Conservation (phyloP, 2,113 vertebrate genomes). For the Myiopsitta monachus region DNA sequence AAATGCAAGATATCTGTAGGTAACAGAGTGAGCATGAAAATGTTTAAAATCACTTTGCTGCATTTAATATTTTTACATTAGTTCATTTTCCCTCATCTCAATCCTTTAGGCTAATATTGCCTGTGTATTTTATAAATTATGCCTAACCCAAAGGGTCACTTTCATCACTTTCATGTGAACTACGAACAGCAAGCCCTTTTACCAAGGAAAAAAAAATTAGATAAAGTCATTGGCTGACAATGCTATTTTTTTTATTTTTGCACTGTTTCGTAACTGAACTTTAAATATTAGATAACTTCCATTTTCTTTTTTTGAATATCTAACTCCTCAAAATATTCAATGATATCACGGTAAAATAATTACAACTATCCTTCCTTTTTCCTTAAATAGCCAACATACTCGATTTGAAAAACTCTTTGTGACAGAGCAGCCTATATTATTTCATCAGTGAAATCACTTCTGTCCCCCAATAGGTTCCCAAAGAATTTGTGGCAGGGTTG, state of each 20-base stretch:
- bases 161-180: neutral
- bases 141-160: neutral
- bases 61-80: neutral
- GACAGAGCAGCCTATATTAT: too few species aligned
- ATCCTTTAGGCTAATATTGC: neutral
- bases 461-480: too few species aligned
- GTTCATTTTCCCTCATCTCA: neutral
- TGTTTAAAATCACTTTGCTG: neutral
- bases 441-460: too few species aligned
- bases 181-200: neutral
- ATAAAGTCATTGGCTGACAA: neutral
- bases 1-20: neutral
- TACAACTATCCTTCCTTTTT: too few species aligned
- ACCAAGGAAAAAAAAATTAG: neutral
- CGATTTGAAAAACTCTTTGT: too few species aligned
- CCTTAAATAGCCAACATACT: too few species aligned
- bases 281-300: neutral
- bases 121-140: neutral
- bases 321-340: neutral
- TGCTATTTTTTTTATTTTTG: neutral
- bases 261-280: neutral
- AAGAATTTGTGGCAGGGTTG: too few species aligned
- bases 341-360: too few species aligned
- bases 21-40: neutral
- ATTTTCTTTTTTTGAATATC: neutral